Evolutionary conservation across 2,113 vertebrate genomes (phyloP), one percentile per base, ranked within the genome.

Genomic region (Athene cunicularia): DNA sequence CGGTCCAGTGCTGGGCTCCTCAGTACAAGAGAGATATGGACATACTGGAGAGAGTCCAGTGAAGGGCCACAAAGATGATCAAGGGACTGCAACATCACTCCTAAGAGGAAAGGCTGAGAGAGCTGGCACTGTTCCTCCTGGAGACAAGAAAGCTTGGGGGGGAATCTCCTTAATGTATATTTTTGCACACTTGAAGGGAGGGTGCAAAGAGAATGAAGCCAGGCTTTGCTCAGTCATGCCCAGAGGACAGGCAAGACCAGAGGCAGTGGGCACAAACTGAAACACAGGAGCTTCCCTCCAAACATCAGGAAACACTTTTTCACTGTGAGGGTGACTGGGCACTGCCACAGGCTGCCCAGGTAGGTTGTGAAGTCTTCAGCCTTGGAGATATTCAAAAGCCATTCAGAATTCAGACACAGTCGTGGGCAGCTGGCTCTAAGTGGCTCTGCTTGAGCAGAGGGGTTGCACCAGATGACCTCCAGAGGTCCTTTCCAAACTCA

Each of bases 371-470:
- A 52, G 14, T 37, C 35, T 47, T 6, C 0, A 15, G 20, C 33
- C 19, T 35, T 52, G 18, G 49, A 67, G 37, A 50, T 39, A 66
- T 1, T 71, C 6, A 9, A 33, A 63, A 80, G 41, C 6, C 11
- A 13, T 49, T 19, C 1, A 1, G 53, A 86, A 13, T 49, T 19
- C 1, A 1, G 53, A 86, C 7, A 1, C 0, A 7, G 59, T 14
- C 33, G 30, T 49, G 37, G 24, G 17, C 66, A 84, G 17, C 18
- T 8, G 11, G 10, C 22, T 71, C 9, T 12, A 45, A 1, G 8
- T 10, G 27, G n/a, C 50, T 21, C 30, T 80, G 33, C 33, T 19
- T 39, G 6, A 84, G n/a, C 50, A 70, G 21, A 1, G 12, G 2
- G 4, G 3, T 8, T 52, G 50, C 15, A 71, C 21, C 10, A 77